Conservation (phyloP, 1,140 invertebrate species). For the Lucilia cuprina region DNA sequence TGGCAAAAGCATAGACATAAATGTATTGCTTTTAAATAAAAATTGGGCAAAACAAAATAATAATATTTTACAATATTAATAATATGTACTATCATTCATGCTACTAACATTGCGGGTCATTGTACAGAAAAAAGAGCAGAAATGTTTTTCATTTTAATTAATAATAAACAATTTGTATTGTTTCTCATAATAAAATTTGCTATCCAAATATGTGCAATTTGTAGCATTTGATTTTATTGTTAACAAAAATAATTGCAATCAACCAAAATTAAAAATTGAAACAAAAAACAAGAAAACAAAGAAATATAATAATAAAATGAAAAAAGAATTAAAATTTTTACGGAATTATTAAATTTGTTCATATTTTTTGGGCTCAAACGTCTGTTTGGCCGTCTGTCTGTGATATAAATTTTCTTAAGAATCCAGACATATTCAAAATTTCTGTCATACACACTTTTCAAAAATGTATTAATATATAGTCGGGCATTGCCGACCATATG, state of each 20-base stretch:
- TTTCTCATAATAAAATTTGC: not conserved
- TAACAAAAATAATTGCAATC: not conserved
- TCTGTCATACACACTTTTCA: no score
- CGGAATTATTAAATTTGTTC: no score
- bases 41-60: not conserved
- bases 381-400: no score
- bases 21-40: not conserved
- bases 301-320: no score
- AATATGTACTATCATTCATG: not conserved
- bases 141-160: slow-evolving; percentile 1
- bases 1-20: not conserved
- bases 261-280: not conserved
- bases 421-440: no score
- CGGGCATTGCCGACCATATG: no score
- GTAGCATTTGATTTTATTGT: not conserved
- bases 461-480: no score
- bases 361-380: no score
- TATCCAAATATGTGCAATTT: not conserved
- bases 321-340: no score
- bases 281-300: no score
- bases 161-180: not conserved
- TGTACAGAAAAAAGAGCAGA: not conserved
- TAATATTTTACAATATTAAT: not conserved
- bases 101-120: not conserved
- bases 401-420: no score